Conservation (phyloP, 2,113 vertebrate species). For the Chamaea fasciata region DNA sequence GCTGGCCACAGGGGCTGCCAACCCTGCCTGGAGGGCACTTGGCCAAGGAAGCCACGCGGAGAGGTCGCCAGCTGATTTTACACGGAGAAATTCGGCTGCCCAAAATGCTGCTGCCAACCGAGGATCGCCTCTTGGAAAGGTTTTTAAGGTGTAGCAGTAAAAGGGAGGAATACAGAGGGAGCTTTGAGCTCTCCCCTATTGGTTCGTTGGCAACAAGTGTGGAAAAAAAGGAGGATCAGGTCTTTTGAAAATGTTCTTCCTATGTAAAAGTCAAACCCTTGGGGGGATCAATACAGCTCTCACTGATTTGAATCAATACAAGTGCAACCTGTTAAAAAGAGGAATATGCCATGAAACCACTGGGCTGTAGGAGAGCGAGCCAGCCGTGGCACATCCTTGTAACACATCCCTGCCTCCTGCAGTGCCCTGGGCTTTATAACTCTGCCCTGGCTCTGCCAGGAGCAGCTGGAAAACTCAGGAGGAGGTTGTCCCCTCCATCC, state of each 20-base stretch:
- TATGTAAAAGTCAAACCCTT: not conserved
- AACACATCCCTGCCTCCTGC: not conserved
- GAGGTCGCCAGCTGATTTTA: not conserved
- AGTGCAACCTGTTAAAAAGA: not conserved
- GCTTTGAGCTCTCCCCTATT: not conserved
- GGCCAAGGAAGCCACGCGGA: not conserved
- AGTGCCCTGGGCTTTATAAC: not conserved
- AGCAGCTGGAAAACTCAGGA: not conserved
- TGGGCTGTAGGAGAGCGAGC: not conserved
- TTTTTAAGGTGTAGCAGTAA: not conserved
- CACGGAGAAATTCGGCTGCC: not conserved
- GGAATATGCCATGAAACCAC: not conserved
- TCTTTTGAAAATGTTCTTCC: constrained; percentile 22
- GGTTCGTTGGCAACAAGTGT: not conserved
- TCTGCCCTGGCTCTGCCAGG: not conserved
- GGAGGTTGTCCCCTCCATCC: not conserved
- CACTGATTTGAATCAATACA: not conserved
- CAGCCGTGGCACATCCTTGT: not conserved
- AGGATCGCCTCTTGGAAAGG: not conserved
- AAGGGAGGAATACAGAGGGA: not conserved
- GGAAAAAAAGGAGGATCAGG: not conserved
- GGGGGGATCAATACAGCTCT: not conserved
- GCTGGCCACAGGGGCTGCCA: not conserved
- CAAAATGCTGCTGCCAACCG: not conserved
- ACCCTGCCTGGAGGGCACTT: not conserved